These are phyloP conservation scores for Strix uralensis DNA, from an alignment of 2,113 vertebrate species.

Conservation along the genomic window DNA sequence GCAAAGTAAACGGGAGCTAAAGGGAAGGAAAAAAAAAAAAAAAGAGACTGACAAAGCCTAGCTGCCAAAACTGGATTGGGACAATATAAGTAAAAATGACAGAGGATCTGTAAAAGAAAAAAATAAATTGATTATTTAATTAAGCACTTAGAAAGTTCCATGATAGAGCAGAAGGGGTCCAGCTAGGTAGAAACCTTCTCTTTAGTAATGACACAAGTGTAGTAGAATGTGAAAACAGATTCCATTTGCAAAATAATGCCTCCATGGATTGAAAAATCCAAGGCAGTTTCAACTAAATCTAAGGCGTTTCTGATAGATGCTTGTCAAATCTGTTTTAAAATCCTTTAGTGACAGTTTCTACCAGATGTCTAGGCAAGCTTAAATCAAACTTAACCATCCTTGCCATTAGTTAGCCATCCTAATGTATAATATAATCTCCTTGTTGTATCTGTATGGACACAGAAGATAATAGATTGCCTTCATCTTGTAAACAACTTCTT, in stretches of 20 bases:
- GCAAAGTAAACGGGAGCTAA: background rate
- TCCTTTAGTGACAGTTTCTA: background rate
- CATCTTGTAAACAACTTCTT: background rate
- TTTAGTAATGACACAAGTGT: background rate
- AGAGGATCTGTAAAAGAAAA: background rate
- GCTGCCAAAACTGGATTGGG: background rate
- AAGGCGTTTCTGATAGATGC: background rate
- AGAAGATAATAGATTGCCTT: background rate
- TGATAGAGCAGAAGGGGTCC: background rate
- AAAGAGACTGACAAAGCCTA: background rate
- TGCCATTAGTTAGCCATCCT: background rate
- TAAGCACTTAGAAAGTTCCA: background rate
- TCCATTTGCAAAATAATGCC: background rate
- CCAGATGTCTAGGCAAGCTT: background rate
- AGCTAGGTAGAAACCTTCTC: background rate
- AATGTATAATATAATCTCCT: background rate
- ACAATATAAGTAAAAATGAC: background rate
- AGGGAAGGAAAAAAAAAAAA: background rate
- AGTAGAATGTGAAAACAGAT: background rate
- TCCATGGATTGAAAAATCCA: background rate
- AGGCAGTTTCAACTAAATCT: background rate
- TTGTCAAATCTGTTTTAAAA: background rate
- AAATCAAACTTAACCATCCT: background rate
- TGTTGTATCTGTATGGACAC: background rate
- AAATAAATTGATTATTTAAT: background rate